Conservation (phyloP, 2,888 invertebrate species). For the Agonopterix subpropinquella region DNA sequence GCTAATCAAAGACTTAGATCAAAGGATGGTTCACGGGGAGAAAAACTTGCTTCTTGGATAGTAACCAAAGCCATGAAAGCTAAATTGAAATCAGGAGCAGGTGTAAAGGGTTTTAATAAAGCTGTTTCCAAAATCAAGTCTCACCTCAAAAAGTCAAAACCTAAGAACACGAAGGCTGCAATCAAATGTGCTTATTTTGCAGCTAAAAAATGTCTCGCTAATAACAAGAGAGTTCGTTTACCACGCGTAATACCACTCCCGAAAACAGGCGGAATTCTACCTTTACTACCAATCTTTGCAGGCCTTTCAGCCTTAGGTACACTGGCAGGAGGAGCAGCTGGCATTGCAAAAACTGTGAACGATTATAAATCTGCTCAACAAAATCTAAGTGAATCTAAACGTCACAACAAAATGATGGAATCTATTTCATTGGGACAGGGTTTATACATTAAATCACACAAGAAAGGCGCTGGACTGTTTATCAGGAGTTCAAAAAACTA, state of each 20-base stretch:
- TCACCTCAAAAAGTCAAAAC: not conserved
- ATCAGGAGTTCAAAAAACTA: slow-evolving; percentile 18
- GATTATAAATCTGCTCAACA: slow-evolving; percentile 25
- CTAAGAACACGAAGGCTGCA: slow-evolving; percentile 2
- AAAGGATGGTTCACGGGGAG: slow-evolving; percentile 15
- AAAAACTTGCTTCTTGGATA: slow-evolving; percentile 26
- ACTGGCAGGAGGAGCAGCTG: slow-evolving; percentile 30
- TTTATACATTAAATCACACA: slow-evolving; percentile 27
- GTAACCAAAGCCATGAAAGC: slow-evolving; percentile 30
- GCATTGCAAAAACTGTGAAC: slow-evolving; percentile 27
- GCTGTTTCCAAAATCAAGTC: not conserved
- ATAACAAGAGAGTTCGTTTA: slow-evolving; percentile 2
- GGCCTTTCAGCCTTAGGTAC: slow-evolving; percentile 31
- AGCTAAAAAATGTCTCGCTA: slow-evolving; percentile 1
- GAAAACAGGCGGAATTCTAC: slow-evolving; percentile 31
- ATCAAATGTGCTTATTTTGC: slow-evolving; percentile 7
- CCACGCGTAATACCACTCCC: slow-evolving; percentile 23
- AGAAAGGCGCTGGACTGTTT: slow-evolving; percentile 10
- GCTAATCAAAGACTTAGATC: not conserved
- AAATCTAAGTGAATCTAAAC: slow-evolving; percentile 10
- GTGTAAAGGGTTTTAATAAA: not conserved
- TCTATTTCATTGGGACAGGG: slow-evolving; percentile 34
- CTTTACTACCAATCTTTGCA: slow-evolving; percentile 33
- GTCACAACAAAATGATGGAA: slow-evolving; percentile 29
- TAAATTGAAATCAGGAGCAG: slow-evolving; percentile 18